Percentiles rank a stretch among this genome's conserved stretches.
Conservation (phyloP, 2,888 invertebrate species). For the Leucoptera coffeella region DNA sequence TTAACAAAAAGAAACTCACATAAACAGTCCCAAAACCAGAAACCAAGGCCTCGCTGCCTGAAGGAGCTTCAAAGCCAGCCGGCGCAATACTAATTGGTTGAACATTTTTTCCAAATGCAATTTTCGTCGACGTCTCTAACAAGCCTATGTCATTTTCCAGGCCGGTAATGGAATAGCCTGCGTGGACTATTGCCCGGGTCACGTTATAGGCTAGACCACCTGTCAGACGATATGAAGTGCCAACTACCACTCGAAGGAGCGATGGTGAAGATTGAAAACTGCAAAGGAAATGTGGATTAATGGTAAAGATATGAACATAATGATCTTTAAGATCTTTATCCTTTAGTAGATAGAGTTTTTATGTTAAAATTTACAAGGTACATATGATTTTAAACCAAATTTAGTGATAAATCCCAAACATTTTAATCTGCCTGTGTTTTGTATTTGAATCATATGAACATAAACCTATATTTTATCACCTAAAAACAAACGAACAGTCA, state of each 20-base stretch:
- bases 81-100: slow-evolving; percentile 17
- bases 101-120: slow-evolving; percentile 16
- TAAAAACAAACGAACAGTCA: too few relatives aligned
- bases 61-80: slow-evolving; percentile 12
- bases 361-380: too few relatives aligned
- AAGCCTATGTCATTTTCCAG: slow-evolving; percentile 32
- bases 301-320: not conserved
- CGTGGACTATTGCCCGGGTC: slow-evolving; percentile 16
- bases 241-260: slow-evolving; percentile 18
- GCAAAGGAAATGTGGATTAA: too few relatives aligned
- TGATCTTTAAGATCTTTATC: not conserved
- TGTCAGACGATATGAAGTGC: slow-evolving; percentile 17
- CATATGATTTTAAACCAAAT: too few relatives aligned
- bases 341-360: not conserved
- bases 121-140: slow-evolving; percentile 14
- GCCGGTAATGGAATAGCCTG: slow-evolving; percentile 15
- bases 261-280: slow-evolving; percentile 10
- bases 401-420: too few relatives aligned
- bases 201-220: slow-evolving; percentile 25
- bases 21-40: slow-evolving; percentile 31
- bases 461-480: too few relatives aligned
- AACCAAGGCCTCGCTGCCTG: slow-evolving; percentile 25
- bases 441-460: too few relatives aligned
- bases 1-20: slow-evolving; percentile 10
- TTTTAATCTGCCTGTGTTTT: too few relatives aligned